Evolutionary conservation across 1,140 invertebrate genomes (phyloP), one percentile per base, ranked within the genome.

Genomic region (Euura lappo): DNA sequence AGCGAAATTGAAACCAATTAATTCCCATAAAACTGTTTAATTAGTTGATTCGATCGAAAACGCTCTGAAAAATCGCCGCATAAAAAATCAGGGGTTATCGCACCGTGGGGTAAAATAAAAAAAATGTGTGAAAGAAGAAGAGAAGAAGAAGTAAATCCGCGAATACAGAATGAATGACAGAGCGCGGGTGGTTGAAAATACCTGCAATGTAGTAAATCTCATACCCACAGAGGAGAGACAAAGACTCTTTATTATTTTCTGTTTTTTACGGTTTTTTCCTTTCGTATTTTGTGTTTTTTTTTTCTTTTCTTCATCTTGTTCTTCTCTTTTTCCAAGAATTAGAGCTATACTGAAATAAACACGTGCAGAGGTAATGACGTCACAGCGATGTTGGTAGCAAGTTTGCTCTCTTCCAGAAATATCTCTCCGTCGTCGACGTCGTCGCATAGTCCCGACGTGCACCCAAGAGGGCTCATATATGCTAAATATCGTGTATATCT

Each of bases 331-430:
- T n/a, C 51, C 51, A 8, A 60, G 47, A 65, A 44, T 42, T 5
- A 28, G 67, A 64, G 47, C 67, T 76, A 74, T 76, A 74, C 76
- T 77, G 75, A 79, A 80, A 80, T 83, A 82, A 83, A 82, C 81
- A 81, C 78, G 80, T 82, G 82, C 76, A 74, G 51, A 28, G 28
- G 28, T 71, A 74, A 75, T 82, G 81, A 82, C 81, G 80, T 81
- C 79, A 80, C 68, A 43, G 46, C 45, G 45, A 13, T 13, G 13
- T 6, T 45, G 51, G 67, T 65, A 28, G 28, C 28, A 28, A 68
- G 69, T 28, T 28, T 28, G 28, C 28, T 60, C 70, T 72, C n/a
- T 71, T 75, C 76, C 81, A 78, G 74, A 82, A 83, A 83, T 83
- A 83, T 77, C 74, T 66, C 42, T 5, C 8, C 51, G 8, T 60